Conservation (phyloP, 2,797 vertebrate genomes). For the Enteromius anoplus region DNA sequence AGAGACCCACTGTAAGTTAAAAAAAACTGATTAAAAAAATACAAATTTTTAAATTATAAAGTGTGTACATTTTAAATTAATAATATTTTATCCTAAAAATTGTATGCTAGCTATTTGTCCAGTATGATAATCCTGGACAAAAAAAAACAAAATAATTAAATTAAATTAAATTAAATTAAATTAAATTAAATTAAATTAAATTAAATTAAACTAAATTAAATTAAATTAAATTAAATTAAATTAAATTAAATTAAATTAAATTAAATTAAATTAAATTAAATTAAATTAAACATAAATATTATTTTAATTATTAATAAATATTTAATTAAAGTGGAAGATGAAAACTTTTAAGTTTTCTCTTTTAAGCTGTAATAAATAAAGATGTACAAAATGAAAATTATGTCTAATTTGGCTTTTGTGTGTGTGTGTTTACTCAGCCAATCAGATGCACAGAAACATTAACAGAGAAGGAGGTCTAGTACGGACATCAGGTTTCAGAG, state of each 20-base stretch:
- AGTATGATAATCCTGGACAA: neutral
- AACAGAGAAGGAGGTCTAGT: neutral
- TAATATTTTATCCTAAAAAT: neutral
- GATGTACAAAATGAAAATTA: neutral
- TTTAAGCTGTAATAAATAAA: neutral
- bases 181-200: neutral
- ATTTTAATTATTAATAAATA: neutral
- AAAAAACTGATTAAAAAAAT: neutral
- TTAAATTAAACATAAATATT: too few relatives aligned
- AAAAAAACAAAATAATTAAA: too few relatives aligned
- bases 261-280: neutral
- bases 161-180: too few relatives aligned
- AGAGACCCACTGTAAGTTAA: neutral
- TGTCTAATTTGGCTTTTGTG: neutral
- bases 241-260: too few relatives aligned
- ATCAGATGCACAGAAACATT: slow-evolving; percentile 24
- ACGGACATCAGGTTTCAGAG: neutral
- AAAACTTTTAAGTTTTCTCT: neutral
- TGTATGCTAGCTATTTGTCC: neutral
- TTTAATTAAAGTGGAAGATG: neutral
- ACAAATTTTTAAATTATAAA: too few relatives aligned
- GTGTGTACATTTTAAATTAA: neutral
- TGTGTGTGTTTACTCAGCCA: neutral
- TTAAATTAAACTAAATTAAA: too few relatives aligned
- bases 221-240: too few relatives aligned